Evolutionary conservation across 2,113 vertebrate species (phyloP), one percentile per base, ranked within the genome.

Genomic region (Craseonycteris thonglongyai): DNA sequence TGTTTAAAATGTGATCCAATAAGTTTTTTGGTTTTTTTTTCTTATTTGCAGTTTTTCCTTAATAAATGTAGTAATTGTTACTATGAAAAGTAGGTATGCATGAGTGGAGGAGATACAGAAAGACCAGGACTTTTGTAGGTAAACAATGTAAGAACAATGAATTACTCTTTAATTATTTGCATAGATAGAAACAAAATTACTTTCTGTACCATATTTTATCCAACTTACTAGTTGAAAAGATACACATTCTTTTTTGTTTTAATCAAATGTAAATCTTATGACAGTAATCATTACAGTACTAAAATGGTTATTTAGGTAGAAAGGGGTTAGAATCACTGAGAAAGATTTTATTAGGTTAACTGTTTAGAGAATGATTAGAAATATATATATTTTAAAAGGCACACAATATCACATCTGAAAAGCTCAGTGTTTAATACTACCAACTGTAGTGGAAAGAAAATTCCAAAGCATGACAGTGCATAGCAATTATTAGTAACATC

Each of bases 121-220:
- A 90, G 26, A 10, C 35, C 58, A 81, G 5, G 8, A 69, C 12
- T 68, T 83, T 40, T 75, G 15, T 51, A 92, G 63, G 56, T 89
- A 91, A 89, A 26, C 26, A 58, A 51, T 66, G 38, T 96, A 83
- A 95, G 90, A 79, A 75, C 19, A 89, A 85, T 42, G 18, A 96
- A 89, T 33, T 91, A 24, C 6, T 79, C 59, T 61, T 54, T 65
- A 95, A 88, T 95, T 85, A 95, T 54, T 78, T 35, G 24, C 38
- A 71, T 51, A 58, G 47, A 94, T 92, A 35, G 45, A 95, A 92
- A 56, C 9, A 94, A 90, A 94, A 72, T 75, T 97, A 68, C 61
- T 90, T 87, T 9, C 71, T 15, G 47, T 82, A 83, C 14, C 15
- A 74, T 13, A 68, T 69, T 95, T 92, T 83, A 58, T 91, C 49